A percentile compares a stretch with the other conserved stretches of the same genome.
Conservation (phyloP, 1,140 invertebrate species). For the Musca vetustissima region DNA sequence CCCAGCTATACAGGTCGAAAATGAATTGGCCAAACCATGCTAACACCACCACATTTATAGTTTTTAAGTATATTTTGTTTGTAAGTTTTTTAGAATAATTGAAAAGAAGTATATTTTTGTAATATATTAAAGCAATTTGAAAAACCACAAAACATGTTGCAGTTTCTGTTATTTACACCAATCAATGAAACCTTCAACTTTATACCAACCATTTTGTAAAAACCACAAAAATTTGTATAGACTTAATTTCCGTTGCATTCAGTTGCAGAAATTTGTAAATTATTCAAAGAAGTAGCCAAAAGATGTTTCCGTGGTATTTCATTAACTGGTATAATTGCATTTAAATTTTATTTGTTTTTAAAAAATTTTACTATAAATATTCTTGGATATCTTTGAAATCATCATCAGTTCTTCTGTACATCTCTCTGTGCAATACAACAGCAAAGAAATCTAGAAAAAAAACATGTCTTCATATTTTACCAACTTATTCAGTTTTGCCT, state of each 20-base stretch:
- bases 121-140: conserved; percentile 7
- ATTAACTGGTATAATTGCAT: too few relatives aligned
- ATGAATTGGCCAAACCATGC: conserved; percentile 40
- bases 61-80: background rate
- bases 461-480: background rate
- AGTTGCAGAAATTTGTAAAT: too few relatives aligned
- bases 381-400: background rate
- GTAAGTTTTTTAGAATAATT: conserved; percentile 1
- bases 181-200: background rate
- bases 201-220: background rate
- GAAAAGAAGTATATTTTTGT: conserved; percentile 11
- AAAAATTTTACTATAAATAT: background rate
- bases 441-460: background rate
- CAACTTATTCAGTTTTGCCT: background rate
- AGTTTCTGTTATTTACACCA: background rate
- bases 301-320: too few relatives aligned
- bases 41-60: background rate
- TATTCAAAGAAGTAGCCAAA: too few relatives aligned
- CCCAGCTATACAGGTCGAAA: conserved; percentile 35
- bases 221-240: background rate
- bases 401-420: background rate
- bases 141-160: background rate
- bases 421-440: background rate
- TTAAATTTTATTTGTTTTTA: conserved; percentile 4
- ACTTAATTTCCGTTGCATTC: too few relatives aligned